Percentiles rank a stretch among this genome's conserved stretches.
These are phyloP conservation scores for Gnathonemus echidnorhynchus DNA, from an alignment of 2,113 vertebrate species.

Conservation along the genomic window DNA sequence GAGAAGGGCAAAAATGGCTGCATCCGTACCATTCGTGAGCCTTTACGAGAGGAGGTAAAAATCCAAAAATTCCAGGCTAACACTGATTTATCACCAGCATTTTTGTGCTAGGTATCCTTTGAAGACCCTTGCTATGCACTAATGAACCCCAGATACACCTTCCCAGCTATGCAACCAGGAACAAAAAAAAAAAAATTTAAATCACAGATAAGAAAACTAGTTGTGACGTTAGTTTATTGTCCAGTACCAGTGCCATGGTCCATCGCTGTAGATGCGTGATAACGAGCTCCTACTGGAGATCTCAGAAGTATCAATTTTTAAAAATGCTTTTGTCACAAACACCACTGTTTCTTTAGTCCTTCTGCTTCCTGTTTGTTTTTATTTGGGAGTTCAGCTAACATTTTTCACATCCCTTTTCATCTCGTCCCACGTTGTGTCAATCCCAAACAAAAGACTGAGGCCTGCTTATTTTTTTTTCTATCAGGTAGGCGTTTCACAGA, in stretches of 20 bases:
- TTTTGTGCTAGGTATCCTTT: constrained; percentile 16
- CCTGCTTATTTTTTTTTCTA: neutral
- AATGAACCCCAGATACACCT: constrained; percentile 21
- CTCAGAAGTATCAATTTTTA: neutral
- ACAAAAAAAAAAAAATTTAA: neutral
- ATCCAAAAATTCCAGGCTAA: neutral
- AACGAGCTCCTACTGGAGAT: neutral
- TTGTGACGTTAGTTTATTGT: constrained; percentile 7
- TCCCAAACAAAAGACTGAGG: neutral
- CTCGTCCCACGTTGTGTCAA: neutral
- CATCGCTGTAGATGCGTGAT: constrained; percentile 17
- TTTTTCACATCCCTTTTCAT: neutral
- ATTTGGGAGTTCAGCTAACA: neutral
- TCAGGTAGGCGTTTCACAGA: neutral
- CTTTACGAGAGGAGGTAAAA: neutral
- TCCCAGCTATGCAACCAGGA: neutral
- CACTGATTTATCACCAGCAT: constrained; percentile 13
- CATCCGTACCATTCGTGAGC: neutral
- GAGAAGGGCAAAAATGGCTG: neutral
- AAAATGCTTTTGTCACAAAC: neutral
- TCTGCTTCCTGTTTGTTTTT: neutral
- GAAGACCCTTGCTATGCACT: constrained; percentile 10
- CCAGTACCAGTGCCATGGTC: constrained; percentile 4
- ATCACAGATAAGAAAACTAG: neutral
- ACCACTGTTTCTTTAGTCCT: neutral